Evolutionary conservation across 1,140 invertebrate genomes (phyloP).

Genomic region (Drosophila willistoni): DNA sequence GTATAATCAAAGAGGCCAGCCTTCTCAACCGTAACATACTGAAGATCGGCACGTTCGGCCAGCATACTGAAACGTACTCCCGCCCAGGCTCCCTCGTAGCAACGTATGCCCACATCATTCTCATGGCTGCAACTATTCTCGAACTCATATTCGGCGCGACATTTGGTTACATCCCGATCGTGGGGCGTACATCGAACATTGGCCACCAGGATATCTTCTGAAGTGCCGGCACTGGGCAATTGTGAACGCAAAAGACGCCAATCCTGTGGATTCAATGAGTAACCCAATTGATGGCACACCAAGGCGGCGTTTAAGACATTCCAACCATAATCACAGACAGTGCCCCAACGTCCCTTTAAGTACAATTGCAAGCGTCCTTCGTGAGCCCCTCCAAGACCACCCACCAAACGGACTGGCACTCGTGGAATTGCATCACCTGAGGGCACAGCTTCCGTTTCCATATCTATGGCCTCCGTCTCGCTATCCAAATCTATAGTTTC

Average conservation of each 20-base stretch:
- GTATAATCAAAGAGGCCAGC: slow-evolving; percentile 97
- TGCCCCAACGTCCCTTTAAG: slow-evolving; percentile 95
- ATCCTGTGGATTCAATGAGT: slow-evolving; percentile 95
- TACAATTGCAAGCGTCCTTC: slow-evolving; percentile 93
- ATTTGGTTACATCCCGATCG: slow-evolving; percentile 96
- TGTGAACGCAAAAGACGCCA: slow-evolving; percentile 93
- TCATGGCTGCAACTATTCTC: slow-evolving; percentile 95
- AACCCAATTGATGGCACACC: slow-evolving; percentile 97
- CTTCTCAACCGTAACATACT: slow-evolving; percentile 94
- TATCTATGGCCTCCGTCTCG: slow-evolving; percentile 82
- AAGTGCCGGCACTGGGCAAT: slow-evolving; percentile 90
- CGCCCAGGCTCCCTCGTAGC: slow-evolving; percentile 96
- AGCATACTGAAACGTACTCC: slow-evolving; percentile 94
- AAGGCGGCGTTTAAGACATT: slow-evolving; percentile 95
- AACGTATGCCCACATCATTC: slow-evolving; percentile 94
- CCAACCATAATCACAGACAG: slow-evolving; percentile 98
- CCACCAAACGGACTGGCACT: slow-evolving; percentile 89
- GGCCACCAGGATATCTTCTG: slow-evolving; percentile 90
- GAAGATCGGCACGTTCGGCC: slow-evolving; percentile 93
- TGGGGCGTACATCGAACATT: slow-evolving; percentile 96
- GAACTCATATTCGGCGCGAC: slow-evolving; percentile 92
- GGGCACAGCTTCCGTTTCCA: slow-evolving; percentile 84
- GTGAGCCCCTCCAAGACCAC: slow-evolving; percentile 87
- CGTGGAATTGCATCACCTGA: slow-evolving; percentile 84
- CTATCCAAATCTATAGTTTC: slow-evolving; percentile 81